Evolutionary conservation across 1,140 invertebrate species (phyloP), one percentile per base, ranked within the genome.

Genomic region (Globodera rostochiensis): DNA sequence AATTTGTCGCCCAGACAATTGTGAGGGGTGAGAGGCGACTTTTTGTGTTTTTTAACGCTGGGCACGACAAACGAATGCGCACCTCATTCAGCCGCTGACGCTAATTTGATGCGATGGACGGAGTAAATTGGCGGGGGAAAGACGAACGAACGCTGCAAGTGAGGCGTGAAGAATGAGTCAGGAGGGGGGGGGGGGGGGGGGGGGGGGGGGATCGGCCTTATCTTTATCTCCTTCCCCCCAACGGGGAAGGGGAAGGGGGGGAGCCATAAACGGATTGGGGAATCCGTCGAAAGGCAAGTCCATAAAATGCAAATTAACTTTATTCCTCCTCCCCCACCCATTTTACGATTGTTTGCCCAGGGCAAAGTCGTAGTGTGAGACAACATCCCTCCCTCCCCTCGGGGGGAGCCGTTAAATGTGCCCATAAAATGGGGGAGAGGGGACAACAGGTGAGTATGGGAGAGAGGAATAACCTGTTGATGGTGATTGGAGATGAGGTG

Each of bases 221-320:
- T 53, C 64, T 60, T 76, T 78, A 69, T 78, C 70, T 78, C 70
- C 50, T 46, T 3, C 50, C 3, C 57, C 6, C 57, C 11, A 7
- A 60, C 11, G 19, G 11, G 13, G 57, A 46, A 76, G 15, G 57
- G 15, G 57, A 3, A 60, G 47, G 76, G 46, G 60, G 66, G 66
- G 46, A 36, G 50, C 50, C 67, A 67, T 19, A 15, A 77, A 21
- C 45, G 11, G 53, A 57, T 21, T 66, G 36, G 45, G 47, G 13
- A 13, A 77, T 25, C 74, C 53, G 36, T 47, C 25, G 46, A 36
- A 19, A 25, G 57, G 64, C 53, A 78, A 78, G 77, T 78, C 49
- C 64, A 78, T 78, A 78, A 78, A 78, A 78, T 78, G 77, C n/a
- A 78, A 78, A 78, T 78, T 78, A 78, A 78, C 50, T 78, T 78